Evolutionary conservation across 1,140 invertebrate genomes (phyloP).

Genomic region (Diprion similis): DNA sequence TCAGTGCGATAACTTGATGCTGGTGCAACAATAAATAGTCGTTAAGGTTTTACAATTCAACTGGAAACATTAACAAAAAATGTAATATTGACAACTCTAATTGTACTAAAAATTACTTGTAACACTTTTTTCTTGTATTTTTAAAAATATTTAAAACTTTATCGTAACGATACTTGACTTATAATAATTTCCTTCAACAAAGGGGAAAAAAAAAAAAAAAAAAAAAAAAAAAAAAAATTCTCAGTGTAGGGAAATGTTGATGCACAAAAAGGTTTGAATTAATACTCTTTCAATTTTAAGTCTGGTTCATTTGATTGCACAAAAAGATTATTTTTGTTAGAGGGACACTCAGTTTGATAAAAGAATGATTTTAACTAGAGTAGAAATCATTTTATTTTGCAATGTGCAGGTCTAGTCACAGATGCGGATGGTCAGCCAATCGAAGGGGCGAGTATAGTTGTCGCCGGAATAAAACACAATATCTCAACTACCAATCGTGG

Average conservation of each 20-base stretch:
- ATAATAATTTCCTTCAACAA: background rate
- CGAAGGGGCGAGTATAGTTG: constrained; percentile 72
- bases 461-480: constrained; percentile 76
- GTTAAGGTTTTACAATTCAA: no score
- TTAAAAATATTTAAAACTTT: background rate
- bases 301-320: background rate
- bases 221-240: background rate
- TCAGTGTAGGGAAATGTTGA: background rate
- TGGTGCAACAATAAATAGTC: no score
- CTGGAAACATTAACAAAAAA: no score
- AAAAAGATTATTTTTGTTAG: background rate
- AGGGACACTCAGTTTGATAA: no score
- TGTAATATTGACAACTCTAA: no score
- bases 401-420: constrained; percentile 63
- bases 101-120: no score
- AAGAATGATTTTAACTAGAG: no score
- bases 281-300: background rate
- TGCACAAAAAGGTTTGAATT: background rate
- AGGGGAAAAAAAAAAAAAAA: no score
- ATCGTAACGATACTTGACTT: no score
- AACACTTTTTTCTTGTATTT: background rate
- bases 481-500: constrained; percentile 77
- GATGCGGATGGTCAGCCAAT: constrained; percentile 65
- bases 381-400: constrained; percentile 32
- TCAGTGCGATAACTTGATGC: no score